These are phyloP conservation scores for Escarpia spicata DNA, from an alignment of 2,888 invertebrate genomes.

Conservation along the genomic window DNA sequence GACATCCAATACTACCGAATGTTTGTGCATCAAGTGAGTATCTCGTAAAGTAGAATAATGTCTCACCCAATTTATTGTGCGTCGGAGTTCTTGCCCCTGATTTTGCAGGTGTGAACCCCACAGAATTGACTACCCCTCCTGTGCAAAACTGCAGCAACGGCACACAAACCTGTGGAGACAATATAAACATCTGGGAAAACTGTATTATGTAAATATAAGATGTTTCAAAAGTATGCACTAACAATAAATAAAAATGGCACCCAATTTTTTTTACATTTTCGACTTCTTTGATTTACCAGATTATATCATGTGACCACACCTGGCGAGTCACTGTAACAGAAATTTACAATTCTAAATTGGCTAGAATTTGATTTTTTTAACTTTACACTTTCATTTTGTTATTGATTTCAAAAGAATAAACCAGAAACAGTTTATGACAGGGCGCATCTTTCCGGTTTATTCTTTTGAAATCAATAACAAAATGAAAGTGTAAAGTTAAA, in stretches of 20 bases:
- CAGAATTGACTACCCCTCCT: neutral
- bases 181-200: neutral
- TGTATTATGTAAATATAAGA: neutral
- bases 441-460: no score
- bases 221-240: neutral
- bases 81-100: conserved; percentile 17
- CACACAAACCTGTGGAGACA: conserved; percentile 24
- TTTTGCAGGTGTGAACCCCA: conserved; percentile 21
- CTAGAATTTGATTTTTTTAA: no score
- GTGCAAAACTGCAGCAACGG: conserved; percentile 28
- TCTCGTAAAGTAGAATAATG: neutral
- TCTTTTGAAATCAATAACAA: no score
- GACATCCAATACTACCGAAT: no score
- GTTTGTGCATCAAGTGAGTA: no score
- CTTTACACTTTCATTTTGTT: no score
- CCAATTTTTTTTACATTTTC: neutral
- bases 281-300: neutral
- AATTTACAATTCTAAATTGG: no score
- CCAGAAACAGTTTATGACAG: no score
- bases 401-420: no score
- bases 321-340: no score
- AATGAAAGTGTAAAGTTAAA: no score
- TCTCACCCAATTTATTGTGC: conserved; percentile 21
- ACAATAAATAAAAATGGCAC: neutral
- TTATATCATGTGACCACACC: neutral